phyloP scores from a whole-genome alignment of 2,797 vertebrate genomes.

The Microctenopoma steveboyesi region DNA sequence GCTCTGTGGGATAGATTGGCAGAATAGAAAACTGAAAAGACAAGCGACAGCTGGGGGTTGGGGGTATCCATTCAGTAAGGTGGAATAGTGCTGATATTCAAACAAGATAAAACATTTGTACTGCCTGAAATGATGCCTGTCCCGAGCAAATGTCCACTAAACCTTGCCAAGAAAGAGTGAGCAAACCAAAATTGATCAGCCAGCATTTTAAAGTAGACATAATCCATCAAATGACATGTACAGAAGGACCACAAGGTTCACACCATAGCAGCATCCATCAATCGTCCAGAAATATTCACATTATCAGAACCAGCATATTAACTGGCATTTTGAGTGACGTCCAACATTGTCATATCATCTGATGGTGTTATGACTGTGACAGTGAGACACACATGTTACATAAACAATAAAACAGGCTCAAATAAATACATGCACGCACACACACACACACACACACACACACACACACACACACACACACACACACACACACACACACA shows the following conservation, averaged over 20 bases:
- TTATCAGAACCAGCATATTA: constrained; percentile 1
- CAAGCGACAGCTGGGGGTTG: constrained; percentile 19
- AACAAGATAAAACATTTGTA: constrained; percentile 31
- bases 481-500: background rate
- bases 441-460: background rate
- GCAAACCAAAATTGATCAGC: constrained; percentile 13
- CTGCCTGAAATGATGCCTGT: constrained; percentile 26
- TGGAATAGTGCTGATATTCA: constrained; percentile 44
- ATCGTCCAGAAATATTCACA: constrained; percentile 19
- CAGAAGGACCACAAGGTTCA: constrained; percentile 11
- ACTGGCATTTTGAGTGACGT: constrained; percentile 50
- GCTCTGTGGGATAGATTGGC: constrained; percentile 3
- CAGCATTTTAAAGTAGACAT: constrained; percentile 2
- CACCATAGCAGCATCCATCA: constrained; percentile 14
- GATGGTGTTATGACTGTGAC: constrained; percentile 36
- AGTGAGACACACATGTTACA: constrained; percentile 29
- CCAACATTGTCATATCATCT: constrained; percentile 34
- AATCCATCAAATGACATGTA: background rate
- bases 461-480: too few relatives aligned
- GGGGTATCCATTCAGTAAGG: constrained; percentile 38
- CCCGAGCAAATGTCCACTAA: constrained; percentile 33
- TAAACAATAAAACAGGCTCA: constrained; percentile 12
- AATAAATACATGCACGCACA: constrained; percentile 3
- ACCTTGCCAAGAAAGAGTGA: constrained; percentile 22
- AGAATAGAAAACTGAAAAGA: constrained; percentile 23